Conservation (phyloP, 2,113 vertebrate species). For the Dendrocopos noguchii region DNA sequence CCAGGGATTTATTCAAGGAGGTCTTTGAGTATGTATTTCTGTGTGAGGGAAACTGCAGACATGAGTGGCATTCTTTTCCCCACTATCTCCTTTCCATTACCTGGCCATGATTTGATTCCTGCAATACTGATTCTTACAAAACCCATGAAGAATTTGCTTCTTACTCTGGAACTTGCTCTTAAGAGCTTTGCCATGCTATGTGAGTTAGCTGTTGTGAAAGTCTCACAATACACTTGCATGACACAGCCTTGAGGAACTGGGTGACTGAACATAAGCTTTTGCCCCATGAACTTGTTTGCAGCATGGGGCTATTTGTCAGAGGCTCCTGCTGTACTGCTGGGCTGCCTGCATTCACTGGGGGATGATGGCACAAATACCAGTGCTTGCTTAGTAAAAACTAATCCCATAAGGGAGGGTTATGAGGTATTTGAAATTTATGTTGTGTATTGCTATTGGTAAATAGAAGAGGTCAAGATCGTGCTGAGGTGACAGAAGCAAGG, state of each 20-base stretch:
- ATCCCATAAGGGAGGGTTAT: neutral
- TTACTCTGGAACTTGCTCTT: neutral
- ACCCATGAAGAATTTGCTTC: neutral
- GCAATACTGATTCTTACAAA: neutral
- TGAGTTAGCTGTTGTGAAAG: neutral
- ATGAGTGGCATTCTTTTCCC: neutral
- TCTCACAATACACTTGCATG: accelerated
- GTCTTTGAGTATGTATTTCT: neutral
- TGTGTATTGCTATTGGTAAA: neutral
- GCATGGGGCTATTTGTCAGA: neutral
- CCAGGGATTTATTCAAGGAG: slow-evolving; percentile 10
- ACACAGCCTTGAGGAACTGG: neutral
- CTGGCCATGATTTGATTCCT: neutral
- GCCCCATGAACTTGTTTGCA: neutral
- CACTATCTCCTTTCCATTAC: neutral
- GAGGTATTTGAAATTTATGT: neutral
- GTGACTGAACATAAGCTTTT: neutral
- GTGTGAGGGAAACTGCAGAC: neutral
- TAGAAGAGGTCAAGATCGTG: neutral
- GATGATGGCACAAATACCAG: neutral
- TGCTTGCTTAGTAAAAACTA: neutral
- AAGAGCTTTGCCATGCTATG: neutral
- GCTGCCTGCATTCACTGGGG: neutral
- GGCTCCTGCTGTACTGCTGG: neutral
- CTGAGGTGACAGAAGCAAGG: neutral